These are phyloP conservation scores for Pangasius larnaudii DNA, from an alignment of 2,797 vertebrate species.

Conservation along the genomic window DNA sequence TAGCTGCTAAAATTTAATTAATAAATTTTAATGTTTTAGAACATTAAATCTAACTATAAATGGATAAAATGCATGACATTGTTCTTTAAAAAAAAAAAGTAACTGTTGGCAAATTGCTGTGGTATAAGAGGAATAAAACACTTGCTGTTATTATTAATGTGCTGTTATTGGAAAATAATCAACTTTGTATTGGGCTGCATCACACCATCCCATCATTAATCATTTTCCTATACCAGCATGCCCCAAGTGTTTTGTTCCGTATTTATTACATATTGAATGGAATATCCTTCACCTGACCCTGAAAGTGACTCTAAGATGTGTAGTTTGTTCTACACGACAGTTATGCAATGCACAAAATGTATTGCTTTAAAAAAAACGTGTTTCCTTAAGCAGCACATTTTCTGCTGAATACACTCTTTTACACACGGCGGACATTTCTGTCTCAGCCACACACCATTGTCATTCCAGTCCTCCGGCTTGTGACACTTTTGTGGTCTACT, in stretches of 20 bases:
- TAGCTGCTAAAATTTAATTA: background rate
- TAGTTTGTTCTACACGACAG: background rate
- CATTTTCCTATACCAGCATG: background rate
- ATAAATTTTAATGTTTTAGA: background rate
- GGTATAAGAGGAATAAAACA: background rate
- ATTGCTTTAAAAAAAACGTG: constrained; percentile 30
- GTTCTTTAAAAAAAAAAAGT: background rate
- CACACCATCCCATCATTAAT: background rate
- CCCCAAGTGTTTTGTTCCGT: background rate
- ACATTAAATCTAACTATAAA: background rate
- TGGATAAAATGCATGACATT: background rate
- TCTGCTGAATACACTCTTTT: constrained; percentile 55
- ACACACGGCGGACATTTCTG: constrained; percentile 46
- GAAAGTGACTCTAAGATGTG: background rate
- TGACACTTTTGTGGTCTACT: constrained; percentile 61
- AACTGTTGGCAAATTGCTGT: background rate
- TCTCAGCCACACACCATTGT: constrained; percentile 62
- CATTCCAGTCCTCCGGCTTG: constrained; percentile 59
- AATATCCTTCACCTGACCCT: background rate
- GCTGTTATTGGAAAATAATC: background rate
- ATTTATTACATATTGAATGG: background rate
- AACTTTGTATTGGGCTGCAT: background rate
- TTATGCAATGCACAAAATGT: constrained; percentile 24
- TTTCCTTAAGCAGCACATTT: constrained; percentile 37
- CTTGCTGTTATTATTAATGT: background rate